Evolutionary conservation across 2,888 invertebrate species (phyloP).

Genomic region (Asteroscopus sphinx): DNA sequence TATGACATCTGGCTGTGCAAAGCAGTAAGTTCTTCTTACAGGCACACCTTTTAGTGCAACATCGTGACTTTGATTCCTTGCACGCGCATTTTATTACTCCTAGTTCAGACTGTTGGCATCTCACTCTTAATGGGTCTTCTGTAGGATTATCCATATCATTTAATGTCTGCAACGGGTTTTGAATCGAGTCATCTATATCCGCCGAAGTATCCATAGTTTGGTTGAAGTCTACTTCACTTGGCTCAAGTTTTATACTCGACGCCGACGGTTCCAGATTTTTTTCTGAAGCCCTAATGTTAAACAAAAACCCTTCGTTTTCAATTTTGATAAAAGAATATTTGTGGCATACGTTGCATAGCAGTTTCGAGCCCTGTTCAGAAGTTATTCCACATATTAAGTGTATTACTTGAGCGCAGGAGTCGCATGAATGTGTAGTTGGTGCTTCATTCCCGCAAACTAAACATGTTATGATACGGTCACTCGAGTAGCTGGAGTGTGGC

Average conservation of each 20-base stretch:
- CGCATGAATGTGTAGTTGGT: constrained; percentile 1
- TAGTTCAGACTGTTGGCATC: neutral
- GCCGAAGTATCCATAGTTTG: neutral
- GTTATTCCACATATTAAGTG: constrained; percentile 17
- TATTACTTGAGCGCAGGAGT: constrained; percentile 3
- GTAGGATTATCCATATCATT: neutral
- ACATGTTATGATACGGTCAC: neutral
- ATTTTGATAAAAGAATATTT: neutral
- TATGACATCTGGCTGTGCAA: constrained; percentile 16
- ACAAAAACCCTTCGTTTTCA: neutral
- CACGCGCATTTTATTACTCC: constrained; percentile 7
- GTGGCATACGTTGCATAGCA: constrained; percentile 12
- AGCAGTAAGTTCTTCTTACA: neutral
- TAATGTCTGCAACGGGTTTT: neutral
- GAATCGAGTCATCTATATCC: neutral
- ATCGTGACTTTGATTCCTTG: constrained; percentile 1
- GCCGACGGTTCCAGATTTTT: neutral
- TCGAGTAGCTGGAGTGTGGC: neutral
- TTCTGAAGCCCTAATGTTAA: neutral
- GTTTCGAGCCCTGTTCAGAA: neutral
- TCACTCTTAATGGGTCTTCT: neutral
- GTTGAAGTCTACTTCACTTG: no score
- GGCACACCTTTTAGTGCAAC: neutral
- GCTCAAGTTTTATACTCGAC: no score
- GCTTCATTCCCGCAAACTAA: constrained; percentile 8